Conservation (phyloP, 2,888 invertebrate genomes). For the Hetaerina titia region DNA sequence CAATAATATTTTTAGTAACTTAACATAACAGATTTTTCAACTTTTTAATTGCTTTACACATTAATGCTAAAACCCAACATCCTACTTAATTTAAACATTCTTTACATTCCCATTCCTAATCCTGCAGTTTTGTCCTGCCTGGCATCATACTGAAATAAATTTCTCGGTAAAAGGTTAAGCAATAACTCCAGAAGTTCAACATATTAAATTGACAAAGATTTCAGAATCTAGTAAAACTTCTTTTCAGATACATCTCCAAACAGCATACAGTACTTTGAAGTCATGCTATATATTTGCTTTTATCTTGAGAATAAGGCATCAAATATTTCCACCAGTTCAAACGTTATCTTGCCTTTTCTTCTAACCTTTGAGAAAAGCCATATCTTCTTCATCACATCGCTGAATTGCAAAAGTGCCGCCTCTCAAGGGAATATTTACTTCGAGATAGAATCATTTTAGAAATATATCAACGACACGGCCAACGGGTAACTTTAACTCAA, state of each 20-base stretch:
- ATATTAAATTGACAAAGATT: neutral
- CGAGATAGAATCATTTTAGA: neutral
- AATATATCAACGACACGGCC: neutral
- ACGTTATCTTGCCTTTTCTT: neutral
- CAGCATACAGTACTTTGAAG: neutral
- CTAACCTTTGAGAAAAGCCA: neutral
- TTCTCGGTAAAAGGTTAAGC: too few relatives aligned
- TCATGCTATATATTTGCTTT: too few relatives aligned
- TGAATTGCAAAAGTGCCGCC: neutral
- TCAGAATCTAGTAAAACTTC: neutral
- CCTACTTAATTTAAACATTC: too few relatives aligned
- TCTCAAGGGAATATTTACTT: neutral
- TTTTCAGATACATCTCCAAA: neutral
- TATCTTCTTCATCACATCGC: neutral
- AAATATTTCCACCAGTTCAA: neutral
- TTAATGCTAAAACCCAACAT: too few relatives aligned
- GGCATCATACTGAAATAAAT: too few relatives aligned
- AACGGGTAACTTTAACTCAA: neutral
- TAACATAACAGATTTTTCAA: too few relatives aligned
- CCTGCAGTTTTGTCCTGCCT: too few relatives aligned
- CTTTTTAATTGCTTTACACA: too few relatives aligned
- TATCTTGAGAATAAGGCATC: neutral
- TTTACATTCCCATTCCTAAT: too few relatives aligned
- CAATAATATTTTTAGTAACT: too few relatives aligned
- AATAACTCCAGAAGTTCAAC: too few relatives aligned